phyloP scores from a whole-genome alignment of 2,113 vertebrate species.

The Eudyptes chrysolophus region DNA sequence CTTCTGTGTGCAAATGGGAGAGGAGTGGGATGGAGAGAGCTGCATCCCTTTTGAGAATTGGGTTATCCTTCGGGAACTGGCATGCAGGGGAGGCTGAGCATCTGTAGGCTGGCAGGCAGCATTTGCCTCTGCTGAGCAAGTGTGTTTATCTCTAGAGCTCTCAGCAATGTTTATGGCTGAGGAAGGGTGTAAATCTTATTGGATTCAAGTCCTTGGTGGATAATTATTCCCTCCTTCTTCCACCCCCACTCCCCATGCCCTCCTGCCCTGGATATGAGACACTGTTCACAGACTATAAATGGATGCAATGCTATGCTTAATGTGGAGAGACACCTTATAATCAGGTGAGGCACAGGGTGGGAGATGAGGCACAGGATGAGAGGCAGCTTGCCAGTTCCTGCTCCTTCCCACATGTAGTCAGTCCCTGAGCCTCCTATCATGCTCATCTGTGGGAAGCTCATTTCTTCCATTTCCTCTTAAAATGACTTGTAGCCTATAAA shows the following conservation, averaged over 20 bases:
- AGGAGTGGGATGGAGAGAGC: background rate
- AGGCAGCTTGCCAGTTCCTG: background rate
- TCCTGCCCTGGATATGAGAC: background rate
- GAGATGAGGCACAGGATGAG: background rate
- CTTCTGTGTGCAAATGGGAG: background rate
- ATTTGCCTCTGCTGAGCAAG: background rate
- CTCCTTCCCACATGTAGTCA: background rate
- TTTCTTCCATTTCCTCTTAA: slow-evolving; percentile 32
- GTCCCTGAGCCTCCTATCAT: background rate
- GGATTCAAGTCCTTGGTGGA: background rate
- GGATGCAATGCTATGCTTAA: background rate
- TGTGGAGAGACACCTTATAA: background rate
- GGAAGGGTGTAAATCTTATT: slow-evolving; percentile 10
- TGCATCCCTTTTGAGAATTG: background rate
- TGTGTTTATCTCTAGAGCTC: slow-evolving; percentile 7
- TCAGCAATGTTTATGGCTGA: background rate
- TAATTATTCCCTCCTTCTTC: background rate
- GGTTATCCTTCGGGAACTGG: background rate
- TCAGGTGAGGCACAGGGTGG: background rate
- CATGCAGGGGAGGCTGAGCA: background rate
- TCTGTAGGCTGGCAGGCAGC: background rate
- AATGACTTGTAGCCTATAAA: slow-evolving; percentile 46
- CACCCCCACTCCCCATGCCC: background rate
- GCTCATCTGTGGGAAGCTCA: background rate
- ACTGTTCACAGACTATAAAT: background rate